phyloP scores from a whole-genome alignment of 2,888 invertebrate species.

The Clivina fossor region DNA sequence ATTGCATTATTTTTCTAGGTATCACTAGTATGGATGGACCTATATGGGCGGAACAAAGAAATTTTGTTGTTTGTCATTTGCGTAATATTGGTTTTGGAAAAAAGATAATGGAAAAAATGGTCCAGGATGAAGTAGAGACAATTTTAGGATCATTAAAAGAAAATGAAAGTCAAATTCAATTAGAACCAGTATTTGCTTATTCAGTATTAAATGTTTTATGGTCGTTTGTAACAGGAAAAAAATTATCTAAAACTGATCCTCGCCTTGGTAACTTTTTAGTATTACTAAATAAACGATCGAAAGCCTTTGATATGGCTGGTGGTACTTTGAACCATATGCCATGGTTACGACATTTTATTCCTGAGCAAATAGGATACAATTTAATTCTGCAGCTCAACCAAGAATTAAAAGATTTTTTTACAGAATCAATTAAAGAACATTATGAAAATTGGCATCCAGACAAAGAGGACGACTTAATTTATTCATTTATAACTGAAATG shows the following conservation, averaged over 20 bases:
- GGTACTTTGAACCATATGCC: constrained; percentile 63
- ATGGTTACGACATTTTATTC: constrained; percentile 64
- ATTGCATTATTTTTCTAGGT: no score
- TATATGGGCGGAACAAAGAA: constrained; percentile 66
- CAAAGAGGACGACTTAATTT: constrained; percentile 61
- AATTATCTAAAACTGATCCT: constrained; percentile 54
- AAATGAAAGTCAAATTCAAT: constrained; percentile 52
- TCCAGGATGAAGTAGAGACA: constrained; percentile 54
- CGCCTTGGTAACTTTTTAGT: constrained; percentile 53
- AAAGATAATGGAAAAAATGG: constrained; percentile 60
- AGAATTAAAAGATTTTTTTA: constrained; percentile 58
- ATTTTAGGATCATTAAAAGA: constrained; percentile 53
- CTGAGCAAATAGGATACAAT: constrained; percentile 63
- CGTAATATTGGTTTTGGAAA: constrained; percentile 66
- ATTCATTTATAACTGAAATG: constrained; percentile 65
- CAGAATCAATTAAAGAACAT: constrained; percentile 62
- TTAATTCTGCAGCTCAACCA: constrained; percentile 59
- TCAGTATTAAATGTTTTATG: constrained; percentile 69
- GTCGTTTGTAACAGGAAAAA: constrained; percentile 59
- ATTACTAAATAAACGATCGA: constrained; percentile 55
- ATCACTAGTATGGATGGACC: constrained; percentile 70
- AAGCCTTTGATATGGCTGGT: constrained; percentile 58
- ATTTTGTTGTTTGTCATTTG: constrained; percentile 66
- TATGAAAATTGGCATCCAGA: constrained; percentile 53
- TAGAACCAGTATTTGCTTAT: constrained; percentile 54